phyloP scores from a whole-genome alignment of 2,888 invertebrate species.

The Coenonympha arcania region DNA sequence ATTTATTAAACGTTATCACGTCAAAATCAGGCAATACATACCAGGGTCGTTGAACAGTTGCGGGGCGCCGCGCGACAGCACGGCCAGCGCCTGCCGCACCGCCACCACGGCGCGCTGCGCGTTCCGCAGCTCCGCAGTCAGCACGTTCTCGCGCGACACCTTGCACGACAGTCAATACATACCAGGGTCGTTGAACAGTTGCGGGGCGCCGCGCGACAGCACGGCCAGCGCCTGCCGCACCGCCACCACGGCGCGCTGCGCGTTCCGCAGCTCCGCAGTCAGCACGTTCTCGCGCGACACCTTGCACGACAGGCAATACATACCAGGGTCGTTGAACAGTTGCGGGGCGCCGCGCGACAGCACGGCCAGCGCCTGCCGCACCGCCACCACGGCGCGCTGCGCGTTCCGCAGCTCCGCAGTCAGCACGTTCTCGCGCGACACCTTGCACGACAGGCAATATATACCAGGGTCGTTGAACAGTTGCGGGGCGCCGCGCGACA shows the following conservation, averaged over 20 bases:
- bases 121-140: constrained; percentile 86
- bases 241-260: constrained; percentile 79
- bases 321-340: constrained; percentile 65
- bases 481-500: constrained; percentile 67
- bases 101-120: constrained; percentile 81
- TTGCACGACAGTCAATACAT: constrained; percentile 77
- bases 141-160: constrained; percentile 81
- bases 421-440: constrained; percentile 82
- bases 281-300: constrained; percentile 83
- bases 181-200: constrained; percentile 66
- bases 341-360: constrained; percentile 69
- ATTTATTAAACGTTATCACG: too few relatives aligned
- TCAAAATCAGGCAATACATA: constrained; percentile 25
- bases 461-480: constrained; percentile 65
- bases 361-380: constrained; percentile 82
- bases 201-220: constrained; percentile 68
- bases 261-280: constrained; percentile 85
- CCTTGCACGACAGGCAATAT: constrained; percentile 81
- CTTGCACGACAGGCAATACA: constrained; percentile 80
- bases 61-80: constrained; percentile 71
- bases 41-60: constrained; percentile 66
- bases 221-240: constrained; percentile 83
- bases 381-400: constrained; percentile 78
- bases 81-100: constrained; percentile 81
- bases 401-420: constrained; percentile 87